phyloP scores from a whole-genome alignment of 2,888 invertebrate species.

The Diachrysia chrysitis region DNA sequence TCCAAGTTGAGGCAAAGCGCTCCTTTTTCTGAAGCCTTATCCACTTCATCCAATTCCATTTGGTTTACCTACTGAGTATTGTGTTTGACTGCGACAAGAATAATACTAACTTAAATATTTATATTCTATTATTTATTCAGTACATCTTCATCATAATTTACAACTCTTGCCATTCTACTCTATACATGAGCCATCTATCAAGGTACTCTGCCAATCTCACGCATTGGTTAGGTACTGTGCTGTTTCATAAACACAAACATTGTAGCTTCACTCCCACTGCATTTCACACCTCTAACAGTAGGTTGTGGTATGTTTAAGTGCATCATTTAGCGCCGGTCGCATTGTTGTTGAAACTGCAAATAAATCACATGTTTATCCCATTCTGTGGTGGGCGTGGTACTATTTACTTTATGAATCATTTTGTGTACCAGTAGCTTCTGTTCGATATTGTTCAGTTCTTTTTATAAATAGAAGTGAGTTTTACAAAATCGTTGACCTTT shows the following conservation, averaged over 20 bases:
- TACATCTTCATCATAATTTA: too few species aligned
- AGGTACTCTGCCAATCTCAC: too few species aligned
- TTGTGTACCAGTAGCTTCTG: background rate
- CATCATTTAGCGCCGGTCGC: background rate
- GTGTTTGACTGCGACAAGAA: too few species aligned
- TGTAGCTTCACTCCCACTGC: background rate
- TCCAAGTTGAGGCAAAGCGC: too few species aligned
- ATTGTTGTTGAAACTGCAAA: background rate
- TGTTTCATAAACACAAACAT: background rate
- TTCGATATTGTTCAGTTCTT: background rate
- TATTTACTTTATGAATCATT: background rate
- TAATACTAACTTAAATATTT: too few species aligned
- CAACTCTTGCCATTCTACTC: too few species aligned
- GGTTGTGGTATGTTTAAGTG: background rate
- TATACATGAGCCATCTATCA: too few species aligned
- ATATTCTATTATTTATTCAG: too few species aligned
- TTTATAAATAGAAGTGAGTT: background rate
- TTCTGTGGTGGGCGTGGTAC: background rate
- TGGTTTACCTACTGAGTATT: too few species aligned
- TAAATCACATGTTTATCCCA: background rate
- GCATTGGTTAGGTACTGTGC: too few species aligned
- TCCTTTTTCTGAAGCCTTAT: too few species aligned
- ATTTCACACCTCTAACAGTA: slow-evolving; percentile 1
- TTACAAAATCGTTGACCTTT: background rate
- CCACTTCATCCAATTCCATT: too few species aligned